Evolutionary conservation across 1,140 invertebrate species (phyloP).

Genomic region (Yoshiicerus persimilis): DNA sequence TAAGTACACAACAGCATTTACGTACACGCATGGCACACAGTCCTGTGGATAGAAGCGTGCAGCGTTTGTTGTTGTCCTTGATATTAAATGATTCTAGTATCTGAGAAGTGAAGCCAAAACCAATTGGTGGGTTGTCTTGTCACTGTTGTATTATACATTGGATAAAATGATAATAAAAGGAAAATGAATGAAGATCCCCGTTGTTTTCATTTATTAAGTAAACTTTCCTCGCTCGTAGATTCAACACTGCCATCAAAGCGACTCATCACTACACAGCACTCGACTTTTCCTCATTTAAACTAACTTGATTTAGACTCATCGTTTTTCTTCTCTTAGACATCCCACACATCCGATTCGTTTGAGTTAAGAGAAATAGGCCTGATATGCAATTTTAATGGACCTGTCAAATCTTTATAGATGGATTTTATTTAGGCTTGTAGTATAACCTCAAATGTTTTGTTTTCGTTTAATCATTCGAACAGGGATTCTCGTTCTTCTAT

Average conservation of each 20-base stretch:
- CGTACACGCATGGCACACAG: neutral
- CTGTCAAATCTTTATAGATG: neutral
- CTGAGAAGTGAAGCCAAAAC: neutral
- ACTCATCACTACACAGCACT: neutral
- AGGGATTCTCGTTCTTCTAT: neutral
- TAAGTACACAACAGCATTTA: neutral
- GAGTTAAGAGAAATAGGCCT: neutral
- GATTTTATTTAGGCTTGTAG: neutral
- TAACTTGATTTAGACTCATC: no score
- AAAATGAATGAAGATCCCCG: neutral
- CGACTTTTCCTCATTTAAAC: neutral
- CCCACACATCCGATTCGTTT: neutral
- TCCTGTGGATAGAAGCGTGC: no score
- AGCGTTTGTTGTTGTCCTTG: no score
- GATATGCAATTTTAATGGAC: neutral
- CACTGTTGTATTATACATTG: neutral
- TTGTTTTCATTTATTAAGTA: neutral
- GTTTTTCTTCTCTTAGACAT: neutral
- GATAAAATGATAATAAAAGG: neutral
- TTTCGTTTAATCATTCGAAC: neutral
- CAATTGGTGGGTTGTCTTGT: neutral
- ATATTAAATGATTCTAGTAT: no score
- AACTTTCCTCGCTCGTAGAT: neutral
- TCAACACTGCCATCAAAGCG: neutral
- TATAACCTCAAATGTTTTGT: neutral